Percentiles rank a stretch among this genome's conserved stretches.
Conservation (phyloP, 2,888 invertebrate species). For the Erebia epiphron region DNA sequence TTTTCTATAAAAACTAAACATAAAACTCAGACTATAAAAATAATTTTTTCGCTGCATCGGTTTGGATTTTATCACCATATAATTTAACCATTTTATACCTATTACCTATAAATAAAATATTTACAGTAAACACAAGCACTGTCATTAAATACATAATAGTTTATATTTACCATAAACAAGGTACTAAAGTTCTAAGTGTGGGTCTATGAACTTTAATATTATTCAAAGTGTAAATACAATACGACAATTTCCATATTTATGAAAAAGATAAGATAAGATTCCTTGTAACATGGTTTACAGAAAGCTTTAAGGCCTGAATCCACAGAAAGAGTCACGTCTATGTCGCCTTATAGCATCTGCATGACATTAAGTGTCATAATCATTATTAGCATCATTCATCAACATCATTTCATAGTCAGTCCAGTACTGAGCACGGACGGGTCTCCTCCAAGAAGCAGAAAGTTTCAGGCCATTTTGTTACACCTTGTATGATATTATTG, state of each 20-base stretch:
- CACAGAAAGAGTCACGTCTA: too few species aligned
- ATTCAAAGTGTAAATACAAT: constrained; percentile 38
- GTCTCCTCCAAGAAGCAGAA: too few species aligned
- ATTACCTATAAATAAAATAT: constrained; percentile 25
- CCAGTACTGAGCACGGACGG: too few species aligned
- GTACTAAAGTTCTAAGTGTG: constrained; percentile 22
- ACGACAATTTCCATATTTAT: constrained; percentile 40
- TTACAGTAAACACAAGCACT: constrained; percentile 25
- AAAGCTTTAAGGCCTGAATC: constrained; percentile 7
- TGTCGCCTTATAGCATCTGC: too few species aligned
- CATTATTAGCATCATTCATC: too few species aligned
- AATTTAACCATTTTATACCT: constrained; percentile 29
- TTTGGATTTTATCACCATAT: constrained; percentile 19
- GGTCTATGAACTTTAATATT: constrained; percentile 37
- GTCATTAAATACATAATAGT: constrained; percentile 24
- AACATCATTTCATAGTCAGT: too few species aligned
- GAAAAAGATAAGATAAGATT: constrained; percentile 38
- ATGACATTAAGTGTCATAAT: too few species aligned
- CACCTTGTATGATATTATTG: too few species aligned
- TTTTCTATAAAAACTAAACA: constrained; percentile 11
- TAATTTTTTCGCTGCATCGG: not conserved
- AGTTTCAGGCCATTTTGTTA: too few species aligned
- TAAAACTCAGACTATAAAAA: not conserved
- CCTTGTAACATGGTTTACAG: constrained; percentile 31
- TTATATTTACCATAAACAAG: constrained; percentile 23